Conservation (phyloP, 2,797 vertebrate genomes). For the Poecilia wingei region DNA sequence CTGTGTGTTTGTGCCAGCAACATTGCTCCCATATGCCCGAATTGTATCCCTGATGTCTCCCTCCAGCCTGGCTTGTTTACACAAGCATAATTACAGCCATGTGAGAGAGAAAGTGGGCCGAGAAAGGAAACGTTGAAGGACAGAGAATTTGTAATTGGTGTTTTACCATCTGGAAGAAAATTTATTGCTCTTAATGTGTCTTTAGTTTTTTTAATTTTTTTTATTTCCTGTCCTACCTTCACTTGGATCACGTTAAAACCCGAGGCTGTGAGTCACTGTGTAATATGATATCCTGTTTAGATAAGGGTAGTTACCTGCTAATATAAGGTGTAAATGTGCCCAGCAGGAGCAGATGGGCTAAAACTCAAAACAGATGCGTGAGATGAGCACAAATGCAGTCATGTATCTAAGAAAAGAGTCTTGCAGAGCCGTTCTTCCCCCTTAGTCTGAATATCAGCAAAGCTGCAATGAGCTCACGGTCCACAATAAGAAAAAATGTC, state of each 20-base stretch:
- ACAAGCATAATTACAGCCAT: conserved; percentile 66
- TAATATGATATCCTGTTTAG: neutral
- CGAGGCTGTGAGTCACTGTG: conserved; percentile 20
- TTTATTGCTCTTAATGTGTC: conserved; percentile 16
- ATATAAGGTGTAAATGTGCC: conserved; percentile 20
- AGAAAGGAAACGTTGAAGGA: conserved; percentile 17
- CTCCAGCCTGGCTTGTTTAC: conserved; percentile 65
- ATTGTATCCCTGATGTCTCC: conserved; percentile 64
- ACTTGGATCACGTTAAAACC: conserved; percentile 19
- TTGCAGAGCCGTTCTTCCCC: neutral
- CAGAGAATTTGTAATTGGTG: neutral
- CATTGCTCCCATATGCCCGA: conserved; percentile 45
- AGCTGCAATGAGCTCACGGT: neutral
- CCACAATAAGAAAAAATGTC: neutral
- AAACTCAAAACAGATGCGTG: conserved; percentile 15
- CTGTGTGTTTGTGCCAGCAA: conserved; percentile 43
- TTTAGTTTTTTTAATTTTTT: neutral
- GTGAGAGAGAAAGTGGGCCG: conserved; percentile 52
- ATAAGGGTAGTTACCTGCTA: conserved; percentile 1
- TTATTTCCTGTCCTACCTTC: neutral
- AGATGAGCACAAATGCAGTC: conserved; percentile 6
- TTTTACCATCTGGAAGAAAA: conserved; percentile 51
- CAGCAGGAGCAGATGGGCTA: conserved; percentile 14
- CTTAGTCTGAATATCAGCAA: neutral
- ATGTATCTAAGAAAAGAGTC: neutral